These are phyloP conservation scores for Plagiodera versicolora DNA, from an alignment of 2,888 invertebrate genomes.

Conservation along the genomic window DNA sequence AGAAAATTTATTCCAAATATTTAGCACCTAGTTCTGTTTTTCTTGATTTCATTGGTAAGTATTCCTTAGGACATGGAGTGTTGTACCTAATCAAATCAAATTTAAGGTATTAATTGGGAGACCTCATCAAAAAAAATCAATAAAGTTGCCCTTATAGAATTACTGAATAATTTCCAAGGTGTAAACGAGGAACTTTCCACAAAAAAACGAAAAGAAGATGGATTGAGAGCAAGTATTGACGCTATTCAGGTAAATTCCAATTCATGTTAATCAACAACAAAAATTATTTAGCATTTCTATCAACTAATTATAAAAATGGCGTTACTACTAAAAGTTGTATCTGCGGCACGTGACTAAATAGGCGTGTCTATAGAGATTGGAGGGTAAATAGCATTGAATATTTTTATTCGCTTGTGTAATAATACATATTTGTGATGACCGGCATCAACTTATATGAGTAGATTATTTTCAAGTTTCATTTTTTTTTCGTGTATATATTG, in stretches of 20 bases:
- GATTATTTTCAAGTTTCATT: no score
- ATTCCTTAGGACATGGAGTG: slow-evolving; percentile 2
- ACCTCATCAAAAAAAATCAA: slow-evolving; percentile 47
- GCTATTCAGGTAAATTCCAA: slow-evolving; percentile 45
- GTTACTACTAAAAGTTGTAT: no score
- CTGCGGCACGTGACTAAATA: no score
- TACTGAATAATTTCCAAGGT: slow-evolving; percentile 56
- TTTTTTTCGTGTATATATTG: no score
- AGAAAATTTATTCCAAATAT: slow-evolving; percentile 68
- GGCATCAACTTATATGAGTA: no score
- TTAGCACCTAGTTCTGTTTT: slow-evolving; percentile 67
- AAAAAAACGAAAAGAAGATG: slow-evolving; percentile 54
- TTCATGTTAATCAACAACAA: no score
- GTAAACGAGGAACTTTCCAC: slow-evolving; percentile 54
- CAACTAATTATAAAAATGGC: no score
- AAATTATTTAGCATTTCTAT: no score
- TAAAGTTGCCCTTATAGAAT: slow-evolving; percentile 55
- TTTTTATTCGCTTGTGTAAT: no score
- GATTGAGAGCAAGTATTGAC: slow-evolving; percentile 41
- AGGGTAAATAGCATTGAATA: no score
- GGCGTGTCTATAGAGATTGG: no score
- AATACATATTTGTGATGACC: no score
- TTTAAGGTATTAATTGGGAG: slow-evolving; percentile 54
- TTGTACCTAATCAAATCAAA: not conserved
- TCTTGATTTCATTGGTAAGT: slow-evolving; percentile 61